Percentiles rank a stretch among this genome's conserved stretches.
phyloP scores from a whole-genome alignment of 1,140 invertebrate species.

The Zaprionus capensis region DNA sequence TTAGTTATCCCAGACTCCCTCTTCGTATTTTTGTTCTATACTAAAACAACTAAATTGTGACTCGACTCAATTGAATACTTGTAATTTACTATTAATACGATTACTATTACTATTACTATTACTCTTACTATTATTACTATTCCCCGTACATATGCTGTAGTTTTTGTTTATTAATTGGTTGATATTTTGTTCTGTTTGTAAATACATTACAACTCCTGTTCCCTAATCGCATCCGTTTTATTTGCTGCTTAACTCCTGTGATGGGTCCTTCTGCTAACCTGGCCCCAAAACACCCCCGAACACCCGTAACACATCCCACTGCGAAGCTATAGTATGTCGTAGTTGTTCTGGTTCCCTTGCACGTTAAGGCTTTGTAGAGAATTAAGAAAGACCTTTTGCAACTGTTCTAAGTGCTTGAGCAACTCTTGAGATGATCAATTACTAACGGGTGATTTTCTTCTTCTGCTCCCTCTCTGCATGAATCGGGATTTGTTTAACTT shows the following conservation, averaged over 20 bases:
- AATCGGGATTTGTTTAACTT: conserved; percentile 89
- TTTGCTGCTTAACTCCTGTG: conserved; percentile 46
- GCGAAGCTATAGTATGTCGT: not conserved
- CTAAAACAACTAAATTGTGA: conserved; percentile 29
- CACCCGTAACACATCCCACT: not conserved
- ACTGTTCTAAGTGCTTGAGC: not conserved
- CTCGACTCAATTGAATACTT: conserved; percentile 40
- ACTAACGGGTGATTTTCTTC: conserved; percentile 45
- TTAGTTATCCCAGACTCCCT: conserved; percentile 47
- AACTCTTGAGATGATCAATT: conserved; percentile 23
- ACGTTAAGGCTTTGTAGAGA: not conserved
- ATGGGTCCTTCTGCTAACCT: conserved; percentile 13
- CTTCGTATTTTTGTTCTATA: conserved; percentile 25
- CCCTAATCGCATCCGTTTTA: conserved; percentile 69
- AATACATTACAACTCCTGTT: conserved; percentile 62
- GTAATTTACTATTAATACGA: conserved; percentile 19
- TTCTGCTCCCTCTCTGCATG: conserved; percentile 85
- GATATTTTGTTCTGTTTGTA: conserved; percentile 41
- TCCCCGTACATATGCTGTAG: conserved; percentile 21
- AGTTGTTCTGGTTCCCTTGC: not conserved
- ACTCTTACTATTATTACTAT: conserved; percentile 34
- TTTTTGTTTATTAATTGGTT: conserved; percentile 29
- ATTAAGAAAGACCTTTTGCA: not conserved
- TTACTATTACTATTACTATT: conserved; percentile 28
- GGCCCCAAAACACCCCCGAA: not conserved